Conservation (phyloP, 2,888 invertebrate genomes). For the Subacronicta megacephala region DNA sequence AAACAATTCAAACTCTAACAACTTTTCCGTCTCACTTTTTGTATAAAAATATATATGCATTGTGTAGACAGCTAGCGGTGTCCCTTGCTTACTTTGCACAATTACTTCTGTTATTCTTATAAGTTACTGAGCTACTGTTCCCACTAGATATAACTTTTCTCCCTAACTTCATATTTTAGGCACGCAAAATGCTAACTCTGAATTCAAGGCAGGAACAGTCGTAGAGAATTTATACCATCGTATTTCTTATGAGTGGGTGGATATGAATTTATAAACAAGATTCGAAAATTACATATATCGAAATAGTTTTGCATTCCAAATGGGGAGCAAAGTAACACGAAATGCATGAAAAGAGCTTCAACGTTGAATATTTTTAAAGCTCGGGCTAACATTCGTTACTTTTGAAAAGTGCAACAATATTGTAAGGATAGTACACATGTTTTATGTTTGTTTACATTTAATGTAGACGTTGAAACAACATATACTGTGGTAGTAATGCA, state of each 20-base stretch:
- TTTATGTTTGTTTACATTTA: slow-evolving; percentile 38
- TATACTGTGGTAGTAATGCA: slow-evolving; percentile 7
- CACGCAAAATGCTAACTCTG: slow-evolving; percentile 37
- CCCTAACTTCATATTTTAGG: slow-evolving; percentile 26
- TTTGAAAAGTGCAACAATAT: slow-evolving; percentile 41
- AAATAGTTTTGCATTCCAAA: slow-evolving; percentile 54
- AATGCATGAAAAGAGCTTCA: slow-evolving; percentile 50
- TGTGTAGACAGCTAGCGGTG: slow-evolving; percentile 20
- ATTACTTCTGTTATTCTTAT: slow-evolving; percentile 15
- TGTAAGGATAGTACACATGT: slow-evolving; percentile 14
- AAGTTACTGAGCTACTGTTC: slow-evolving; percentile 20
- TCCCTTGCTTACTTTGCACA: slow-evolving; percentile 23
- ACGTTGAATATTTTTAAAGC: slow-evolving; percentile 50
- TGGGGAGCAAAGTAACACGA: slow-evolving; percentile 45
- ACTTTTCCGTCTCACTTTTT: slow-evolving; percentile 58
- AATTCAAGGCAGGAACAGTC: slow-evolving; percentile 38
- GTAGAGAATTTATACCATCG: slow-evolving; percentile 24
- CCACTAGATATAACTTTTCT: slow-evolving; percentile 15
- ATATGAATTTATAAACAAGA: slow-evolving; percentile 48
- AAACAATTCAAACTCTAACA: slow-evolving; percentile 64
- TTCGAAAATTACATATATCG: slow-evolving; percentile 52
- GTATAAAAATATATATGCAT: slow-evolving; percentile 43
- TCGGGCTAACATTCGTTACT: slow-evolving; percentile 44
- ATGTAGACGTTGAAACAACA: slow-evolving; percentile 12
- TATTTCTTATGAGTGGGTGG: slow-evolving; percentile 28